Conservation (phyloP, 2,113 vertebrate genomes). For the Ictidomys tridecemlineatus region DNA sequence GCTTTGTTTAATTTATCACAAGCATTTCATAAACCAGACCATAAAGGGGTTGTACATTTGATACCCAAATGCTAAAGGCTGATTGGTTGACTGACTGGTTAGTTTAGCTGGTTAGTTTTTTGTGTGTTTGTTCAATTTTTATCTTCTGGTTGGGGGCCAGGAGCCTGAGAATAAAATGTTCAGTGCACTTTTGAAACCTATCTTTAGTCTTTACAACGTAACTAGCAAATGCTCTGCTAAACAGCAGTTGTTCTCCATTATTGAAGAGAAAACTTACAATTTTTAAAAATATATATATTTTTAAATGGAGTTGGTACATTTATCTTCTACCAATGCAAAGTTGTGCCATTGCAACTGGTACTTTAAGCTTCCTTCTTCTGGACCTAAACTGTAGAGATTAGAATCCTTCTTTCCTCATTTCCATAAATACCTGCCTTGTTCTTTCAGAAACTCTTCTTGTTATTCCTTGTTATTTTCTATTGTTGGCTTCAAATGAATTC, state of each 20-base stretch:
- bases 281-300: background rate
- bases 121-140: background rate
- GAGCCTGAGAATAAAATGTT: background rate
- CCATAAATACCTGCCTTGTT: background rate
- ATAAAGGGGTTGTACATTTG: background rate
- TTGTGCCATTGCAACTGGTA: background rate
- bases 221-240: background rate
- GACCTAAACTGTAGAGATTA: constrained; percentile 16
- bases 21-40: background rate
- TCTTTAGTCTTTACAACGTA: constrained; percentile 27
- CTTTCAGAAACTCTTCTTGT: constrained; percentile 9
- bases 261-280: constrained; percentile 27
- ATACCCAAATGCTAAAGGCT: constrained; percentile 25
- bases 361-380: background rate
- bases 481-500: background rate
- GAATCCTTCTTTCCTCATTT: background rate
- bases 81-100: background rate
- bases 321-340: constrained; percentile 1
- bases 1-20: background rate
- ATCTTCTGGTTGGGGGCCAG: background rate
- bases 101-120: background rate
- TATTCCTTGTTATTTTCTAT: constrained; percentile 42
- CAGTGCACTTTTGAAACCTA: constrained; percentile 16
- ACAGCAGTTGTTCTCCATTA: background rate
- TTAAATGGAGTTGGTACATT: background rate